Percentiles rank a stretch among this genome's conserved stretches.
These are phyloP conservation scores for Drosophila atripex DNA, from an alignment of 2,888 invertebrate species.

Conservation along the genomic window DNA sequence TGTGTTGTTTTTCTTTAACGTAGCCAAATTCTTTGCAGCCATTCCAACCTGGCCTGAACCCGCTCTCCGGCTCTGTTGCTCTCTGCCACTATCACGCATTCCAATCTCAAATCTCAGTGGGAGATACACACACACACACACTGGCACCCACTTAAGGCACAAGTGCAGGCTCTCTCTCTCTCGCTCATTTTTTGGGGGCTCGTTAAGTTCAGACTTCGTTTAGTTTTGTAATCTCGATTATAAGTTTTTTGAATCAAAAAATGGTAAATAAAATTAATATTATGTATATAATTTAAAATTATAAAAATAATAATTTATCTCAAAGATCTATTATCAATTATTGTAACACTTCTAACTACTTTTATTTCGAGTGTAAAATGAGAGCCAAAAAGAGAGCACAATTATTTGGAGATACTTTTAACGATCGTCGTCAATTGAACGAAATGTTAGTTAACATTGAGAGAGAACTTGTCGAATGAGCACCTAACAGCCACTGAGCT, in stretches of 20 bases:
- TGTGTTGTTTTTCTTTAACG: slow-evolving; percentile 1
- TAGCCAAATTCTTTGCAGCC: slow-evolving; percentile 42
- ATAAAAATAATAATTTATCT: too few species aligned
- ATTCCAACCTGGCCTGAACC: slow-evolving; percentile 59
- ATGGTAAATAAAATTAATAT: too few species aligned
- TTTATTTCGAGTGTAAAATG: neutral
- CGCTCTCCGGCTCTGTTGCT: slow-evolving; percentile 17
- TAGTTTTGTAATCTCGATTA: neutral
- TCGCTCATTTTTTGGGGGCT: slow-evolving; percentile 1
- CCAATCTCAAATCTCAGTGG: slow-evolving; percentile 80
- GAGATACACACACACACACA: slow-evolving; percentile 48
- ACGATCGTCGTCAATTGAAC: neutral
- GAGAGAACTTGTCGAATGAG: neutral
- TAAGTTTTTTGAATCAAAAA: neutral
- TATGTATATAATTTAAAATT: too few species aligned
- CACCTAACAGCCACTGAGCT: neutral
- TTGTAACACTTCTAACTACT: too few species aligned
- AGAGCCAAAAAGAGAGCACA: neutral
- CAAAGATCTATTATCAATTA: too few species aligned
- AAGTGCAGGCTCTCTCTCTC: slow-evolving; percentile 8
- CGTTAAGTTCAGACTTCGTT: slow-evolving; percentile 7
- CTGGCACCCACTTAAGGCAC: slow-evolving; percentile 1
- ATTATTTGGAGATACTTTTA: neutral
- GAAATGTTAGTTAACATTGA: neutral
- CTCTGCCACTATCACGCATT: slow-evolving; percentile 71